A percentile compares a stretch with the other conserved stretches of the same genome.
phyloP scores from a whole-genome alignment of 2,888 invertebrate species.

The Drosophila buzzatii region DNA sequence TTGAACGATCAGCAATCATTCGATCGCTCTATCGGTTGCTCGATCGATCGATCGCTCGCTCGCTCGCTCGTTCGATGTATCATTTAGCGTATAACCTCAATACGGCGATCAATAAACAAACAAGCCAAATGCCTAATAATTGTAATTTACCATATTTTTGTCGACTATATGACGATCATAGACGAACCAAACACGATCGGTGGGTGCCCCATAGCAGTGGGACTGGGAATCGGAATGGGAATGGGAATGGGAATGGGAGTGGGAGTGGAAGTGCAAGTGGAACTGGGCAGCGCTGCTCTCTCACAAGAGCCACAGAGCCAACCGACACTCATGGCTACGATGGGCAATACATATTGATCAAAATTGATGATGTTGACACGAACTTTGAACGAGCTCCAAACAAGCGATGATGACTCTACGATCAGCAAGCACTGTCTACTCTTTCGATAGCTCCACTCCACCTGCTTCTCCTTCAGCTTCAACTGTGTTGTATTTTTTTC shows the following conservation, averaged over 20 bases:
- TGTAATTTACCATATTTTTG: slow-evolving; percentile 79
- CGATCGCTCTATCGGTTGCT: slow-evolving; percentile 67
- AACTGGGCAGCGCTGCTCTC: slow-evolving; percentile 41
- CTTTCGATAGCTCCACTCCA: slow-evolving; percentile 1
- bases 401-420: slow-evolving; percentile 62
- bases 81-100: slow-evolving; percentile 77
- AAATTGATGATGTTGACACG: slow-evolving; percentile 82
- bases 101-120: slow-evolving; percentile 79
- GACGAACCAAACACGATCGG: slow-evolving; percentile 72
- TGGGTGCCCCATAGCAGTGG: slow-evolving; percentile 53
- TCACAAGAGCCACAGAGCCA: slow-evolving; percentile 33
- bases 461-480: slow-evolving; percentile 9
- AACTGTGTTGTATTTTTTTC: neutral
- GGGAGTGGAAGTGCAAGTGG: slow-evolving; percentile 35
- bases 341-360: slow-evolving; percentile 76
- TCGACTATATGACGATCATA: slow-evolving; percentile 72
- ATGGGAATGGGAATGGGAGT: neutral
- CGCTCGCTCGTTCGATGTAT: slow-evolving; percentile 61
- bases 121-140: slow-evolving; percentile 80
- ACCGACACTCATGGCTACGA: slow-evolving; percentile 33
- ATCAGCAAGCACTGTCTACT: slow-evolving; percentile 39
- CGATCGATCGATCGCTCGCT: slow-evolving; percentile 44
- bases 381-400: slow-evolving; percentile 75
- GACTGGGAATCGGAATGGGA: neutral
- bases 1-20: slow-evolving; percentile 63